phyloP scores from a whole-genome alignment of 2,113 vertebrate genomes.

The Isichthys henryi region DNA sequence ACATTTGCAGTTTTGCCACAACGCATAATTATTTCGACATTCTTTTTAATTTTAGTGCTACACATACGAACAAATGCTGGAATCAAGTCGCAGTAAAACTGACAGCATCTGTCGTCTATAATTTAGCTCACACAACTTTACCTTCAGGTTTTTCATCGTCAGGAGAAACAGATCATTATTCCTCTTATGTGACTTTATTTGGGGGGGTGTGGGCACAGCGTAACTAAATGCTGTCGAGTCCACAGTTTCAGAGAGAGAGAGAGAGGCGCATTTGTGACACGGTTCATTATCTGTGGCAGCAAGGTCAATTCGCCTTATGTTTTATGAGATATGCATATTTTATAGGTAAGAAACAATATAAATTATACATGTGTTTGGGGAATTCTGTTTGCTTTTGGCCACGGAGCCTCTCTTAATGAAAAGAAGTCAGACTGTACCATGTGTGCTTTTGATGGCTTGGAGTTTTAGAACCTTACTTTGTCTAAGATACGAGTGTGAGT shows the following conservation, averaged over 20 bases:
- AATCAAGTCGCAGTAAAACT: neutral
- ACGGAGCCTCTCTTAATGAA: constrained; percentile 5
- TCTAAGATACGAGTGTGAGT: neutral
- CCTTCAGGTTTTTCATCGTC: neutral
- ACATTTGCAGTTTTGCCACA: neutral
- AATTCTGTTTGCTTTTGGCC: constrained; percentile 12
- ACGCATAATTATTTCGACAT: neutral
- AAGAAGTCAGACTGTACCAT: neutral
- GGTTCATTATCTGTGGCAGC: constrained; percentile 6
- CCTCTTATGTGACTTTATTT: neutral
- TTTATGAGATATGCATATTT: constrained; percentile 19
- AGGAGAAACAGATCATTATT: neutral
- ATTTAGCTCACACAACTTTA: neutral
- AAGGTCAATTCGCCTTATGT: constrained; percentile 14
- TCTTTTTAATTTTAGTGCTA: neutral
- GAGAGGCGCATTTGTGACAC: neutral
- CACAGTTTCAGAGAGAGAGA: neutral
- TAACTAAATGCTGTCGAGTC: neutral
- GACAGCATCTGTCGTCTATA: neutral
- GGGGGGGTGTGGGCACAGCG: neutral
- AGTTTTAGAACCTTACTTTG: neutral
- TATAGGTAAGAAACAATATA: constrained; percentile 16
- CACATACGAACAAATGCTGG: neutral
- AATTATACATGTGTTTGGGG: constrained; percentile 17
- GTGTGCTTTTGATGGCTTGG: neutral